Evolutionary conservation across 2,797 vertebrate genomes (phyloP), one percentile per base, ranked within the genome.

Genomic region (Brotula barbata): DNA sequence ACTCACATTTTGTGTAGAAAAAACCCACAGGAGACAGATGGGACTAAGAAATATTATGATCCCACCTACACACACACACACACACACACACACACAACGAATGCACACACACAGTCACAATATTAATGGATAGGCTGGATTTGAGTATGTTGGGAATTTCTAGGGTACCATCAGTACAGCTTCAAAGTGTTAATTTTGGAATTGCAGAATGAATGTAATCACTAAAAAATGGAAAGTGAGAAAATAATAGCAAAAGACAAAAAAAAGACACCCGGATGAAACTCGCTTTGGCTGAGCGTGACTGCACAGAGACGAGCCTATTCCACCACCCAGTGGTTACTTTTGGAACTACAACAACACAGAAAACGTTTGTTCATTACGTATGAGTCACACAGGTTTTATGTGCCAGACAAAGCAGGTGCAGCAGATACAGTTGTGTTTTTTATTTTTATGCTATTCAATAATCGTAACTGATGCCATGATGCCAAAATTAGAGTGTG

Each of bases 11-110:
- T 13, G 20, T 44, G 1, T 31, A 49, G 52, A 36, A 8, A 59
- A 74, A 57, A 45, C 31, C 21, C 57, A 48, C n/a, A 2, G 15
- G 8, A 28, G 37, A 23, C 64, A 91, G 89, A 91, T 92, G 88
- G 81, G 62, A 57, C 58, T 28, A 45, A 78, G 77, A 79, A 73
- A 6, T 20, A 50, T n/a, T 14, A 15, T 2, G 9, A 12, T 23
- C 19, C 16, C 20, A 5, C 12, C 7, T 5, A 28, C 23, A 36
- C 11, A 13, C 47, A 17, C 25, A 37, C 19, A 37, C 7, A 51
- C 39, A 19, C 42, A 44, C 10, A 36, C 28, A 21, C 60, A 42
- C 6, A 19, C n/a, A n/a, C n/a, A n/a, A n/a, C n/a, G n/a, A n/a
- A n/a, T n/a, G n/a, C n/a, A n/a, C n/a, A n/a, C n/a, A 9, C 28